Conservation (phyloP, 1,140 invertebrate species). For the Atta texana region DNA sequence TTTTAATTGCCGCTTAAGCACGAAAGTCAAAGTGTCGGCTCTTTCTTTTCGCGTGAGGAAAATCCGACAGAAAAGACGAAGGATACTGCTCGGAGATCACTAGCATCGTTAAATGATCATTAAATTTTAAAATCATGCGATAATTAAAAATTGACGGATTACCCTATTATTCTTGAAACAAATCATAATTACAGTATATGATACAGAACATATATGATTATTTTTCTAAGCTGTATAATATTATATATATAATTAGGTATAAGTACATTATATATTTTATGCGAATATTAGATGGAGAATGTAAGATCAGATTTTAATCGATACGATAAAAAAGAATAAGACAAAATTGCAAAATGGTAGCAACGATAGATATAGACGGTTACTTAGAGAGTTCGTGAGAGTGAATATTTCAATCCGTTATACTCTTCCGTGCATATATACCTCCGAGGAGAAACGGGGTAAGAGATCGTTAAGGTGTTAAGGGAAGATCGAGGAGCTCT, state of each 20-base stretch:
- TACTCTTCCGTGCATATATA: slow-evolving; percentile 31
- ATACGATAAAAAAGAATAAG: background rate
- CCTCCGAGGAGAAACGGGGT: slow-evolving; percentile 61
- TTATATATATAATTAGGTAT: background rate
- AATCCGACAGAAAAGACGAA: slow-evolving; percentile 6
- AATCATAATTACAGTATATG: background rate
- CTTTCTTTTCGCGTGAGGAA: slow-evolving; percentile 3
- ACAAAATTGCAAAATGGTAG: slow-evolving; percentile 8
- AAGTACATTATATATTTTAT: background rate
- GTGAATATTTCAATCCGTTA: slow-evolving; percentile 60
- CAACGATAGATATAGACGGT: slow-evolving; percentile 22
- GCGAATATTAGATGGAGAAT: background rate
- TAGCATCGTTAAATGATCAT: background rate
- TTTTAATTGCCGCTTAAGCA: slow-evolving; percentile 48
- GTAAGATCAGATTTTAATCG: background rate
- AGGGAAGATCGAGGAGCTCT: slow-evolving; percentile 71
- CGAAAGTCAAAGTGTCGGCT: slow-evolving; percentile 17
- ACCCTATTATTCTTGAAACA: background rate
- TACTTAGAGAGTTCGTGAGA: slow-evolving; percentile 4
- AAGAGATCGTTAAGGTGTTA: slow-evolving; percentile 73
- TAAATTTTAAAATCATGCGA: slow-evolving; percentile 3
- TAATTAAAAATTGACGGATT: background rate
- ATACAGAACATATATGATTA: background rate
- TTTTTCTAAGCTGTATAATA: background rate
- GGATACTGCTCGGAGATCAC: background rate